Conservation (phyloP, 2,113 vertebrate genomes). For the Dipodomys stephensi region DNA sequence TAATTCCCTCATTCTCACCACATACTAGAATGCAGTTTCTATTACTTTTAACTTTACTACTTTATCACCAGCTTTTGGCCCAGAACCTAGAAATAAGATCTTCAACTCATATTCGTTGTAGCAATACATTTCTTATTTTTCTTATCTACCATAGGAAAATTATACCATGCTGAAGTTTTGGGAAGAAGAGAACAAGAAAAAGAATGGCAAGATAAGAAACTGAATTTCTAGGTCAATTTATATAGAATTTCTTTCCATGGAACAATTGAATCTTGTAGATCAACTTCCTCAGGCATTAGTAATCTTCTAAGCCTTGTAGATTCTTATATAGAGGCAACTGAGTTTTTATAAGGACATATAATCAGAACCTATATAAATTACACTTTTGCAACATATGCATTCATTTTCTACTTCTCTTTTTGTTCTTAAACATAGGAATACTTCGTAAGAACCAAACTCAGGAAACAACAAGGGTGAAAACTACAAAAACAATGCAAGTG, state of each 20-base stretch:
- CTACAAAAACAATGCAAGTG: not conserved
- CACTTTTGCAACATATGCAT: conserved; percentile 10
- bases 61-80: not conserved
- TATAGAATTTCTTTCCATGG: not conserved
- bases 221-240: not conserved
- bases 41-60: not conserved
- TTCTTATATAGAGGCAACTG: not conserved
- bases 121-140: not conserved
- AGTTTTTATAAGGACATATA: not conserved
- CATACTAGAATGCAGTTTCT: not conserved
- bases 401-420: not conserved
- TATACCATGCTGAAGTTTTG: not conserved
- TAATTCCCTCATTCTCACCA: not conserved
- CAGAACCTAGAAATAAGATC: not conserved
- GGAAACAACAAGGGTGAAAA: conserved; percentile 5
- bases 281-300: not conserved
- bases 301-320: not conserved
- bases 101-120: not conserved
- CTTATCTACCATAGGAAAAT: not conserved
- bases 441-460: not conserved
- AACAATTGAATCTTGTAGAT: not conserved
- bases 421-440: not conserved
- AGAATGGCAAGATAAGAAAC: not conserved
- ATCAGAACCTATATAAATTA: not conserved
- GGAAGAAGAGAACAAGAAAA: not conserved